Base-by-base conservation (phyloP, 1,140 invertebrate species). In the Drosophila erecta region DNA sequence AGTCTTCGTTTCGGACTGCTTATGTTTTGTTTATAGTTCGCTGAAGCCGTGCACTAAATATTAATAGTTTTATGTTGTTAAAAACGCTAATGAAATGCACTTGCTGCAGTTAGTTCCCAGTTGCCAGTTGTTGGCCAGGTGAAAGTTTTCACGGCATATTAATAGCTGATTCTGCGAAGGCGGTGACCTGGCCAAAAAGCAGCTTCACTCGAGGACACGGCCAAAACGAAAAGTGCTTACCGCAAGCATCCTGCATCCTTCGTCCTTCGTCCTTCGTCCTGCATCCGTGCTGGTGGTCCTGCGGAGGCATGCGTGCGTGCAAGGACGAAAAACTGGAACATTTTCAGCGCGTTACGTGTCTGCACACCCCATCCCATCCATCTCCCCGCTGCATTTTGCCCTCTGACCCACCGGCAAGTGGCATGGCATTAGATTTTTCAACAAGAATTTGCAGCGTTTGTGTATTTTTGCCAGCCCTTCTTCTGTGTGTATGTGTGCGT, bases 1-100 rank as follows among this genome's bases (percentile, higher is more conserved):
- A 4, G 30, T 44, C 30, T 30, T 30, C 30, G 30, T 30, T 30
- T 30, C 30, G 38, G 20, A 17, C 35, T 66, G 80, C 59, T 83
- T 86, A 76, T 80, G 73, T 69, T 70, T 85, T 85, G 81, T 73
- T 86, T 78, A 87, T 87, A 61, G 51, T 55, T 61, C 30, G 60
- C 38, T 38, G 57, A 49, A 54, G 61, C 35, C 47, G 30, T 57
- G 69, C 56, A 75, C 69, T 78, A 84, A 76, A 85, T 87, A 87
- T 85, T 85, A 85, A 85, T 81, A 85, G 78, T 78, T 87, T 81
- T 57, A 87, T 81, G 79, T 66, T 78, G 83, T 86, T 87, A 85
- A 87, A 81, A 81, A 51, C 83, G 83, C 61, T 85, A 85, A 87
- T 85, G 83, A 85, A 85, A 85, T 85, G 81, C 81, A 75, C 62